These are phyloP conservation scores for Nothocercus nigrocapillus DNA, from an alignment of 2,113 vertebrate genomes.

Conservation along the genomic window DNA sequence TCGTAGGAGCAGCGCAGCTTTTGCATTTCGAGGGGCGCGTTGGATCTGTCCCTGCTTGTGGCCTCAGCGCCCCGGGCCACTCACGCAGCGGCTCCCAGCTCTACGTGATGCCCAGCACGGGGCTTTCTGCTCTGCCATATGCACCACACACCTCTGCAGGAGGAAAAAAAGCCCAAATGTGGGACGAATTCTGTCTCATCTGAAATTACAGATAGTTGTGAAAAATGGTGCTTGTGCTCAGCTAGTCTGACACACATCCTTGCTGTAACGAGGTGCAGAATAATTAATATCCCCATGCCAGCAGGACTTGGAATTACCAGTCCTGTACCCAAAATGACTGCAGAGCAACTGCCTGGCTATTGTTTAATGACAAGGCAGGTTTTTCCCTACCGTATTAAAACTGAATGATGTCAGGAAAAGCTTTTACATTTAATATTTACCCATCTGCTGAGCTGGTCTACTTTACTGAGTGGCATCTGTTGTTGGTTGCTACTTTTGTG, in stretches of 20 bases:
- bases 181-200: neutral
- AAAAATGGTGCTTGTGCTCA: slow-evolving; percentile 28
- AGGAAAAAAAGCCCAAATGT: neutral
- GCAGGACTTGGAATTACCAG: slow-evolving; percentile 51
- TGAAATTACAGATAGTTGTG: neutral
- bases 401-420: slow-evolving; percentile 71
- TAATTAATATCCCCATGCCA: slow-evolving; percentile 68
- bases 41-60: slow-evolving; percentile 5
- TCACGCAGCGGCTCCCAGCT: neutral
- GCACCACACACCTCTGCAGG: neutral
- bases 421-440: slow-evolving; percentile 62
- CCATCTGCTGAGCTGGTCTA: slow-evolving; percentile 71
- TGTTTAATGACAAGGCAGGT: slow-evolving; percentile 57
- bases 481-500: slow-evolving; percentile 44
- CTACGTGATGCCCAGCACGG: neutral
- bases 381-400: slow-evolving; percentile 72
- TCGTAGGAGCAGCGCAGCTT: slow-evolving; percentile 16
- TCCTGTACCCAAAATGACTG: slow-evolving; percentile 48
- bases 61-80: neutral
- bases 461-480: slow-evolving; percentile 75
- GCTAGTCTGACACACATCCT: slow-evolving; percentile 29
- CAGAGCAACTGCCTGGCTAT: slow-evolving; percentile 67
- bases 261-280: slow-evolving; percentile 35
- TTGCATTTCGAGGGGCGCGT: slow-evolving; percentile 44
- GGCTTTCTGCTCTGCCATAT: neutral